Conservation (phyloP, 1,140 invertebrate species). For the Ctenoplectra terminalis region DNA sequence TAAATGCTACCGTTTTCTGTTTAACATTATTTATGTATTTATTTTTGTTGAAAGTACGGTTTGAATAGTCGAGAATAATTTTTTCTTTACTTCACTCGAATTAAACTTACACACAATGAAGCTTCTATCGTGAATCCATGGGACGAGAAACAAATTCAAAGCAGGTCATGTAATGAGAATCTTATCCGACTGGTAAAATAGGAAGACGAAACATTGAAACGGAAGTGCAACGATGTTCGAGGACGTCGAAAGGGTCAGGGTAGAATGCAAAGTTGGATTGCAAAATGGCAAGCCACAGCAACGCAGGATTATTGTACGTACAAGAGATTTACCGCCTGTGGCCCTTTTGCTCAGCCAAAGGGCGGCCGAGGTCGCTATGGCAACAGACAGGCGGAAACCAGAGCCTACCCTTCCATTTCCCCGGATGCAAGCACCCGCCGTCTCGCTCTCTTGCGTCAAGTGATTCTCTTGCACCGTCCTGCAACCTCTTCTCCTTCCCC, state of each 20-base stretch:
- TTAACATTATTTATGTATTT: too few relatives aligned
- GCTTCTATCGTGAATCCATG: too few relatives aligned
- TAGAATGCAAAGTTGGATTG: slow-evolving; percentile 66
- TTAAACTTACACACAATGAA: too few relatives aligned
- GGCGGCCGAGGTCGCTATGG: slow-evolving; percentile 79
- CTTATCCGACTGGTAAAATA: not conserved
- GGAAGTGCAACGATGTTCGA: slow-evolving; percentile 15
- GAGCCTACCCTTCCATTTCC: slow-evolving; percentile 70
- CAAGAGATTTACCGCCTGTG: slow-evolving; percentile 80
- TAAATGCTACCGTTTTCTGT: too few relatives aligned
- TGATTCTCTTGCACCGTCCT: slow-evolving; percentile 72
- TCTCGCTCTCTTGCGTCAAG: slow-evolving; percentile 72
- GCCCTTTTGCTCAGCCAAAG: slow-evolving; percentile 76
- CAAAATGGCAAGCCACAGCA: slow-evolving; percentile 74
- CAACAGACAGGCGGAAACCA: slow-evolving; percentile 77
- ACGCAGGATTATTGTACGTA: slow-evolving; percentile 80
- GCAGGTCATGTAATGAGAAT: too few relatives aligned
- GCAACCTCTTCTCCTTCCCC: slow-evolving; percentile 31
- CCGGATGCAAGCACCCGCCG: slow-evolving; percentile 66
- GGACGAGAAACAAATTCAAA: too few relatives aligned
- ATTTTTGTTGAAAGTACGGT: too few relatives aligned
- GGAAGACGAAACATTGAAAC: slow-evolving; percentile 24
- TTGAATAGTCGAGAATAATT: not conserved
- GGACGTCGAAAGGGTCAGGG: not conserved
- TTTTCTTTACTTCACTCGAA: too few relatives aligned